Evolutionary conservation across 2,888 invertebrate species (phyloP), one percentile per base, ranked within the genome.

Genomic region (Sialis fuliginosa): DNA sequence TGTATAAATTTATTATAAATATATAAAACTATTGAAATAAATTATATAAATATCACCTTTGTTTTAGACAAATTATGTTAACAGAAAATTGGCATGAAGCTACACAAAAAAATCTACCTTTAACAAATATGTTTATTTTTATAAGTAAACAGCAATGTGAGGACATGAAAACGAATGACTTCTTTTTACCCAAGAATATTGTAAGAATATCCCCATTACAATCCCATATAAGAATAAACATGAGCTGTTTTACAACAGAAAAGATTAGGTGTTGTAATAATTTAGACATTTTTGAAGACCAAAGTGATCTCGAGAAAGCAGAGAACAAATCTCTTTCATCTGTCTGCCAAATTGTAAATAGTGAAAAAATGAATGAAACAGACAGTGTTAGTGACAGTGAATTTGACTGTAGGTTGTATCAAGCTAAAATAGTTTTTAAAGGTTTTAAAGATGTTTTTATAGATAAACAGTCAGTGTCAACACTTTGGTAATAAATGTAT

Each of bases 381-480:
- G 62, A 59, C 44, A 52, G 53, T 56, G 66, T 65, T 54, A 67
- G 68, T 49, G 66, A 68, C 54, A 66, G 66, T 2, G 63, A 60
- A 4, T 58, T 64, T 49, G 52, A 52, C 31, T 52, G 55, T 7
- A 60, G 59, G 45, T 76, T 75, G 75, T 74, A 67, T 58, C 71
- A 74, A 54, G 72, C 70, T 12, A 68, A 63, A 45, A 66, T 68
- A 58, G 60, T 69, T 32, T 64, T 75, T 61, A 73, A 72, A 58
- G 75, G 75, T 12, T 75, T 73, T 54, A 74, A 71, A 63, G 75
- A 75, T 56, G 67, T 67, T 54, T 57, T 68, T 58, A 63, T 74
- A 9, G 68, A 74, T 60, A 73, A 74, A 33, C 64, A 61, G 53
- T 73, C 74, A 8, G 64, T 71, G 22, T 68, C 69, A 9, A 71